A percentile compares a stretch with the other conserved stretches of the same genome.
Conservation (phyloP, 2,113 vertebrate genomes). For the Silurus asotus region DNA sequence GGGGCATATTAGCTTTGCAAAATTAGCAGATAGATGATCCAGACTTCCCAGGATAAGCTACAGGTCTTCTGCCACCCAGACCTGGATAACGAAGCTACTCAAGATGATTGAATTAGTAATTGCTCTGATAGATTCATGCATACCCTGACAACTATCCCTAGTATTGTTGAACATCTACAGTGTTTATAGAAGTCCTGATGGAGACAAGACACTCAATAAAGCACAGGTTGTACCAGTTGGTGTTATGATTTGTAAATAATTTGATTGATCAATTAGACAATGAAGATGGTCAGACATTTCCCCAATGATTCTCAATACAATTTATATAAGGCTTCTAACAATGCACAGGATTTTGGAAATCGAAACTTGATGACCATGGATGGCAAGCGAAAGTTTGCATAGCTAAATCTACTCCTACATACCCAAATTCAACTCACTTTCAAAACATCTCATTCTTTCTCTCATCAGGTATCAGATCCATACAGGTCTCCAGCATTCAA, state of each 20-base stretch:
- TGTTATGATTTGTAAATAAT: background rate
- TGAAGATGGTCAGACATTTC: too few relatives aligned
- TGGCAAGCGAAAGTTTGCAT: background rate
- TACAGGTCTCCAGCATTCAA: conserved; percentile 95
- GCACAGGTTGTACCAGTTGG: background rate
- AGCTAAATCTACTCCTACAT: background rate
- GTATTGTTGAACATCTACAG: background rate
- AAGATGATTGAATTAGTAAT: background rate
- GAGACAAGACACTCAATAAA: background rate
- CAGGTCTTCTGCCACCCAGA: background rate
- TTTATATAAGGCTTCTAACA: background rate
- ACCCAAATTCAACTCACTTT: too few relatives aligned
- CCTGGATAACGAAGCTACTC: background rate
- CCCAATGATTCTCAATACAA: background rate
- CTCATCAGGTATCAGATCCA: conserved; percentile 93
- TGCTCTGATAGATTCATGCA: background rate
- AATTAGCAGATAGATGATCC: background rate
- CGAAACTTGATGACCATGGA: background rate
- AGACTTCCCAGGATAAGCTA: background rate
- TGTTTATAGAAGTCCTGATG: background rate
- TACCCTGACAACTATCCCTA: background rate
- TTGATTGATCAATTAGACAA: background rate
- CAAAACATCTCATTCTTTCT: background rate
- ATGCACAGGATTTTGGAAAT: background rate
- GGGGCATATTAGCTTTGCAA: background rate